These are phyloP conservation scores for Eucera pruinosa DNA, from an alignment of 2,888 invertebrate genomes.

Conservation along the genomic window DNA sequence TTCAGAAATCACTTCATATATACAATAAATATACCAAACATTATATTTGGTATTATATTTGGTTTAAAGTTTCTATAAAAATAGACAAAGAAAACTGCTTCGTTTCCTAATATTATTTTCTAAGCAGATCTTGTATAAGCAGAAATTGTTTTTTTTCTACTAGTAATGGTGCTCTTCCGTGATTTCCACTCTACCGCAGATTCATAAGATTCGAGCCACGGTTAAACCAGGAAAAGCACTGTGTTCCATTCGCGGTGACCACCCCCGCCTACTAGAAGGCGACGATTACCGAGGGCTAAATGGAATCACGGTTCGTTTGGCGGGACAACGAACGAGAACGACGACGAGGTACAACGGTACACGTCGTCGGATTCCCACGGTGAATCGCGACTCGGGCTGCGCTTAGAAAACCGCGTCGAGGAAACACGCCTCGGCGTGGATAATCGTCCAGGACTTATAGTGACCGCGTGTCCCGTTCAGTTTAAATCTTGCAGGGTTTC, in stretches of 20 bases:
- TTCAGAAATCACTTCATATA: too few species aligned
- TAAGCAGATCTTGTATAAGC: too few species aligned
- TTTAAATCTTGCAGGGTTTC: conserved; percentile 3
- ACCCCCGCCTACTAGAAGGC: conserved; percentile 12
- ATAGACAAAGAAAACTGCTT: too few species aligned
- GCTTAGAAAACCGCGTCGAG: conserved; percentile 52
- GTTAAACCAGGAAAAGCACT: neutral
- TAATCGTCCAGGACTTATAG: conserved; percentile 40
- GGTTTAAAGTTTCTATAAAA: too few species aligned
- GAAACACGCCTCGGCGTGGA: conserved; percentile 55
- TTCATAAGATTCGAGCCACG: too few species aligned
- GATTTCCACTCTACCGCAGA: too few species aligned
- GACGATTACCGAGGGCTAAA: conserved; percentile 56
- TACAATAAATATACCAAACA: too few species aligned
- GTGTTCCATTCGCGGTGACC: neutral
- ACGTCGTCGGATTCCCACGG: conserved; percentile 74
- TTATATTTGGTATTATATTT: too few species aligned
- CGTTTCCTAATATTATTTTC: too few species aligned
- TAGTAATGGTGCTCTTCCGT: too few species aligned
- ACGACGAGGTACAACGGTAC: conserved; percentile 70
- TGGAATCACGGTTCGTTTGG: conserved; percentile 67
- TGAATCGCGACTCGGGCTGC: conserved; percentile 53
- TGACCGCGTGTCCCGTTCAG: conserved; percentile 3
- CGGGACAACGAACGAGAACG: conserved; percentile 61
- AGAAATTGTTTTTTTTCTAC: too few species aligned